Evolutionary conservation across 2,888 invertebrate genomes (phyloP).

Genomic region (Temnothorax rugatulus): DNA sequence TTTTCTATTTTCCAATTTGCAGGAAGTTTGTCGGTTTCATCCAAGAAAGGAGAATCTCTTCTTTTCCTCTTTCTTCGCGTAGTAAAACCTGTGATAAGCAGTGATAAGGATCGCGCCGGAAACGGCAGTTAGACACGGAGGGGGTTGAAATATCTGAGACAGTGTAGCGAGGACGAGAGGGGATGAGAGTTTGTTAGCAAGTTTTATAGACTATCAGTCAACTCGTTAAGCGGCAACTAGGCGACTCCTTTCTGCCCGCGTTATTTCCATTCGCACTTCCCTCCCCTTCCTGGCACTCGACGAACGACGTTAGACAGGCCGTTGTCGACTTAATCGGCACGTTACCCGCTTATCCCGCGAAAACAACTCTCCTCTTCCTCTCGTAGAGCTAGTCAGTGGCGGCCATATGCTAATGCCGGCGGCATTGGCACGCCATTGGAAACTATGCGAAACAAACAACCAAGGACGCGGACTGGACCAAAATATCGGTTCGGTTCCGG

Average conservation of each 20-base stretch:
- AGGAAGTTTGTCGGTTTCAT: slow-evolving; percentile 68
- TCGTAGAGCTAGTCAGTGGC: slow-evolving; percentile 31
- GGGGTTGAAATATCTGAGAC: slow-evolving; percentile 42
- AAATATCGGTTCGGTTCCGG: too few species aligned
- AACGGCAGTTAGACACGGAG: slow-evolving; percentile 64
- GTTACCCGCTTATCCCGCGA: slow-evolving; percentile 67
- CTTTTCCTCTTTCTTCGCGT: slow-evolving; percentile 21
- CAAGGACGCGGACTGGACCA: slow-evolving; percentile 37
- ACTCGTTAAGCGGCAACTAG: slow-evolving; percentile 82
- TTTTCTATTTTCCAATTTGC: slow-evolving; percentile 80
- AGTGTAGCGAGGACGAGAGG: slow-evolving; percentile 2
- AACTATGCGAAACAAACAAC: slow-evolving; percentile 69
- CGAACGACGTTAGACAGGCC: slow-evolving; percentile 66
- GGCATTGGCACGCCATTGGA: slow-evolving; percentile 71
- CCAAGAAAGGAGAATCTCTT: slow-evolving; percentile 28
- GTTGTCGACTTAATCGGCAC: slow-evolving; percentile 66
- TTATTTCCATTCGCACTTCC: slow-evolving; percentile 78
- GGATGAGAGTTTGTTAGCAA: slow-evolving; percentile 80
- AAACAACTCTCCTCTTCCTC: slow-evolving; percentile 62
- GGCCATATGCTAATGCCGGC: slow-evolving; percentile 71
- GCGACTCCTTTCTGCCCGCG: slow-evolving; percentile 73
- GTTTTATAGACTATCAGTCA: slow-evolving; percentile 82
- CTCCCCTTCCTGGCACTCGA: slow-evolving; percentile 15
- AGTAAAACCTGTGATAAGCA: slow-evolving; percentile 60
- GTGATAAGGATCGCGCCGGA: slow-evolving; percentile 72